Evolutionary conservation across 2,888 invertebrate species (phyloP).

Genomic region (Acrobasis consociella): DNA sequence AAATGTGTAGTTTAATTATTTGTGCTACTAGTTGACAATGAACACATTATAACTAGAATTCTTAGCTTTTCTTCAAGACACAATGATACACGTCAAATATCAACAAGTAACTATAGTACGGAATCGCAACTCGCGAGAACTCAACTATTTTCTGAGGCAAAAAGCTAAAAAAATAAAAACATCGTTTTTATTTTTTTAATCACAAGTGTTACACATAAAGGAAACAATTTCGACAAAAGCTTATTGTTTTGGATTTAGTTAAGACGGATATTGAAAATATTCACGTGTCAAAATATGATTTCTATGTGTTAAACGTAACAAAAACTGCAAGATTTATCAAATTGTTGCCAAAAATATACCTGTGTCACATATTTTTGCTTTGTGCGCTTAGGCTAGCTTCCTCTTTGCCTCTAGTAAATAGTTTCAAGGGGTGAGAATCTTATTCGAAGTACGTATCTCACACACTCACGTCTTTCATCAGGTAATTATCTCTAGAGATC

Average conservation of each 20-base stretch:
- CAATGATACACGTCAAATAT: background rate
- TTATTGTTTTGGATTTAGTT: too few species aligned
- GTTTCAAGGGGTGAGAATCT: background rate
- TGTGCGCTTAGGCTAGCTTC: background rate
- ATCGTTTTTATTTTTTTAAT: background rate
- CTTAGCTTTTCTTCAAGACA: conserved; percentile 9
- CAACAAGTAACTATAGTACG: background rate
- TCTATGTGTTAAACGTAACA: too few species aligned
- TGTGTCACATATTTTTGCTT: too few species aligned
- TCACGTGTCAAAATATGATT: too few species aligned
- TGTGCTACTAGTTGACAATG: conserved; percentile 28
- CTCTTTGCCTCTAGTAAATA: background rate
- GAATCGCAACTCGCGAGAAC: background rate
- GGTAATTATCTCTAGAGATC: conserved; percentile 4
- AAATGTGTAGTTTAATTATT: conserved; percentile 3
- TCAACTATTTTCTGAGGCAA: background rate
- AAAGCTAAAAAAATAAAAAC: too few species aligned
- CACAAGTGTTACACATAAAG: too few species aligned
- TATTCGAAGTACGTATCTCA: conserved; percentile 14
- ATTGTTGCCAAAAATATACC: too few species aligned
- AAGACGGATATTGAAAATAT: too few species aligned
- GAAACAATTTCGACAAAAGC: too few species aligned
- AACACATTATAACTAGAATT: conserved; percentile 42
- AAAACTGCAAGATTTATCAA: too few species aligned
- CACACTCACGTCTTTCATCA: background rate